Percentiles rank a stretch among this genome's conserved stretches.
These are phyloP conservation scores for Eremophila alpestris DNA, from an alignment of 2,797 vertebrate genomes.

Conservation along the genomic window DNA sequence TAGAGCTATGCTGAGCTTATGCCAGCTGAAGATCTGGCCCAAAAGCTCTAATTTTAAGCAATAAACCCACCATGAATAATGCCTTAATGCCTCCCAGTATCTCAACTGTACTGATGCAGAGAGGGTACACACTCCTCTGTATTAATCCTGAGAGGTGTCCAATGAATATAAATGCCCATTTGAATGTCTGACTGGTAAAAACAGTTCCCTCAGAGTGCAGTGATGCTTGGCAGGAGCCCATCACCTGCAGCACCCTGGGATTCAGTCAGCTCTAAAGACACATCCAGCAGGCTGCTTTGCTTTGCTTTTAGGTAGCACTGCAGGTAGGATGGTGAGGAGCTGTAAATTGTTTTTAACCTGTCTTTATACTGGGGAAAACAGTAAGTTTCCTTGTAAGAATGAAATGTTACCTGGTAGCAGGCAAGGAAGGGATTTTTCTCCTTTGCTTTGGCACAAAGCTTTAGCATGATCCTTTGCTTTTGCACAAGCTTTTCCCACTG, in stretches of 20 bases:
- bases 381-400: background rate
- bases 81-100: background rate
- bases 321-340: background rate
- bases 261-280: background rate
- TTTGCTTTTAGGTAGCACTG: conserved; percentile 24
- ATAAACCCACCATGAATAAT: conserved; percentile 33
- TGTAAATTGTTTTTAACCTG: conserved; percentile 18
- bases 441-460: background rate
- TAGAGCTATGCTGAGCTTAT: background rate
- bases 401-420: background rate
- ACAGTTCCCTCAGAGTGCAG: background rate
- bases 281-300: conserved; percentile 10
- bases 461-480: background rate
- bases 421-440: background rate
- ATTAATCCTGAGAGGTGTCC: background rate
- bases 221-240: conserved; percentile 44
- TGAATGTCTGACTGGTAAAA: conserved; percentile 12
- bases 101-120: background rate
- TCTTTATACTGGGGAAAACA: background rate
- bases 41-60: conserved; percentile 18
- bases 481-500: background rate
- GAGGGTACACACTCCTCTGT: background rate
- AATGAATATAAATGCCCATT: conserved; percentile 35
- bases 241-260: conserved; percentile 38
- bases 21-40: conserved; percentile 23